Evolutionary conservation across 2,797 vertebrate species (phyloP), one percentile per base, ranked within the genome.

Genomic region (Rhadinocentrus ornatus): DNA sequence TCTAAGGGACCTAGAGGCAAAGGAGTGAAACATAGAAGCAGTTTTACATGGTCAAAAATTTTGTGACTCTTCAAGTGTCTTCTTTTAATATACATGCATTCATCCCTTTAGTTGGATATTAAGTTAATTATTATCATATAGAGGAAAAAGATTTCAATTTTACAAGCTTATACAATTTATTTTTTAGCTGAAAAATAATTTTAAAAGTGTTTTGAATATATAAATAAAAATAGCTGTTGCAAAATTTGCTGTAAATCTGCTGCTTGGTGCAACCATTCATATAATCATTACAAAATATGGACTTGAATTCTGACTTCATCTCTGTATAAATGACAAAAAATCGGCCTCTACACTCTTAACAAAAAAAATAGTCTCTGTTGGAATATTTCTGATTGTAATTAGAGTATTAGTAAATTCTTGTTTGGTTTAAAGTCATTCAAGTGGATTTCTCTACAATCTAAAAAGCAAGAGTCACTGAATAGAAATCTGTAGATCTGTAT

Each of bases 1-100:
- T 86, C 79, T 83, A 87, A 71, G 84, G 81, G 83, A 85, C 66
- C 5, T 6, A 53, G 31, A 81, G 68, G 55, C 62, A 66, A 62
- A 32, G 15, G 4, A n/a, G 32, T 6, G 3, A 24, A 61, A 53
- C 16, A 26, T 3, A 37, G 9, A 20, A 48, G 22, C 44, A 26
- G 3, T 31, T 55, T 55, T 29, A 9, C 2, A 15, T 31, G n/a
- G 18, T 27, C 22, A 24, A 50, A 50, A 27, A 22, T 31, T 9
- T 31, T 31, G 22, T 50, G 20, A 58, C 26, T 8, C 24, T 27
- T 29, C 27, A 18, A 16, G 27, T 24, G 22, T 6, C 6, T 15
- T 55, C 53, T 55, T 31, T 18, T 18, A 20, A 29, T 27, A 29
- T 27, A 20, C 41, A 20, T 20, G 41, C 41, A 44, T 41, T 41